These are phyloP conservation scores for Ophioderma brevispina DNA, from an alignment of 35 echinoderm and acorn worm genomes.

Conservation along the genomic window DNA sequence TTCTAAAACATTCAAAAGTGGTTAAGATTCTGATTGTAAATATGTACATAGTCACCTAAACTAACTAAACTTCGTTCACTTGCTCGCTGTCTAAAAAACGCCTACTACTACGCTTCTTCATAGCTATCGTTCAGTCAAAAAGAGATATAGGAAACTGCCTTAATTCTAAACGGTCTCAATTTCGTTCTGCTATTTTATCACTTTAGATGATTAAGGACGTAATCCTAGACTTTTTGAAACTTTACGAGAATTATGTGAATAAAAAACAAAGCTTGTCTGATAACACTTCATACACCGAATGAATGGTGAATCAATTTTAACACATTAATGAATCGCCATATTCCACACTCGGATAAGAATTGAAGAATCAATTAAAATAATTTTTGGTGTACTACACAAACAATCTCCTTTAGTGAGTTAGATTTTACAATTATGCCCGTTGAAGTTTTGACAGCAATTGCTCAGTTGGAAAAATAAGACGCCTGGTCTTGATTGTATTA, in stretches of 20 bases:
- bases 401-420: neutral
- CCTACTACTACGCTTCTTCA: neutral
- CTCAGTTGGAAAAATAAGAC: neutral
- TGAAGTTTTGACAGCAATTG: neutral
- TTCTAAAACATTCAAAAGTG: neutral
- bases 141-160: neutral
- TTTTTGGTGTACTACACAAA: neutral
- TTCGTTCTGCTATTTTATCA: neutral
- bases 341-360: neutral
- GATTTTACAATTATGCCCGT: neutral
- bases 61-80: neutral
- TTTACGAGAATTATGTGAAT: neutral
- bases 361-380: neutral
- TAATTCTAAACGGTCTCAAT: neutral
- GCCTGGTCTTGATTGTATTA: constrained; percentile 7
- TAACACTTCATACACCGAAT: neutral
- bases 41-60: neutral
- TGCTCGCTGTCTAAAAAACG: neutral
- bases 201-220: neutral
- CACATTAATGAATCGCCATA: neutral
- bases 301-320: neutral
- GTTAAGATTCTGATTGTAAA: neutral
- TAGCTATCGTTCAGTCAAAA: neutral
- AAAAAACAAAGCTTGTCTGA: neutral
- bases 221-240: neutral